Evolutionary conservation across 2,888 invertebrate genomes (phyloP), one percentile per base, ranked within the genome.

Genomic region (Drosophila helvetica): DNA sequence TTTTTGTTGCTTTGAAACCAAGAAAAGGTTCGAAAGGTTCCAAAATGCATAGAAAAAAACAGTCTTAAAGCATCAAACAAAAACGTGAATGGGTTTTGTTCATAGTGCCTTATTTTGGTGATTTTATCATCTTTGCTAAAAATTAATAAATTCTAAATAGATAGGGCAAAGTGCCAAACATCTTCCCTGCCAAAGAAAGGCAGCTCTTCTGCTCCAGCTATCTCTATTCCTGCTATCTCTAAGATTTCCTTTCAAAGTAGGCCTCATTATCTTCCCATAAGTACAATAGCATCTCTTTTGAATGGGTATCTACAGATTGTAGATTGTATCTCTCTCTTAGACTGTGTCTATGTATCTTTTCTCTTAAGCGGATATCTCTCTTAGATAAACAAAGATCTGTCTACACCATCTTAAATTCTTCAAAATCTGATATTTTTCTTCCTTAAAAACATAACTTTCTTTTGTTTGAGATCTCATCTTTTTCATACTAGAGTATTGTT

Each of bases 401-500:
- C 15, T 1, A 15, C 6, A 6, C 15, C 6, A 2, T 15, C 15
- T 38, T 15, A 2, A 38, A 15, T 15, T 38, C 15, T n/a, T 7
- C 1, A 38, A 6, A 38, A n/a, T 38, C 15, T 38, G 2, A 5
- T 8, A 18, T 9, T 15, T 19, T 15, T 33, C 7, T n/a, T 3
- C n/a, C 38, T 38, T 1, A 7, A 38, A 38, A 33, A 33, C 0
- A 7, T 1, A 38, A 38, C 15, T 38, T 15, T 15, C 33, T 5
- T 38, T 15, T 15, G 12, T 6, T 38, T 38, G 10, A 38, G 33
- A 0, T 1, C 33, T 38, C 3, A 15, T 38, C 33, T 33, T 12
- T 12, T 4, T 4, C 12, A 33, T 1, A 38, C 22, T 33, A 66
- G 65, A 25, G 65, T 66, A 66, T 67, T 66, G 43, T 33, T 15